Base-by-base conservation (phyloP, 2,113 vertebrate genomes). In the Nicator chloris region DNA sequence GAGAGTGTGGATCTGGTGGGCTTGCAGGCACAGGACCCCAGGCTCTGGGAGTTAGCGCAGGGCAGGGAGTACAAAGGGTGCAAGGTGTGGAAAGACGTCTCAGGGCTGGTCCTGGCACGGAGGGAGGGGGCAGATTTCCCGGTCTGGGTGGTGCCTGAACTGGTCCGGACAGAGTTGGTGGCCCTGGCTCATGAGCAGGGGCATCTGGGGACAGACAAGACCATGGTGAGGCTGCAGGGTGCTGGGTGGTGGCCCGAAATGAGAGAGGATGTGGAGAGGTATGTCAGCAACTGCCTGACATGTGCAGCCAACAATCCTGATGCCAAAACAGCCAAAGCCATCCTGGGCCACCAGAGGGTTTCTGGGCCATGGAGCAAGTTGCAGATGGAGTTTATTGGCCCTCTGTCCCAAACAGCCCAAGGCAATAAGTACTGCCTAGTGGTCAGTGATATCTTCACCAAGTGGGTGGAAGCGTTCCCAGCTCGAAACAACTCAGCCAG, bases 231-330 rank as follows among this genome's bases (percentile, higher is more conserved):
- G 93, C 54, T 97, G 70, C 96, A 97, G 73, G 89, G 83, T 0
- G 45, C 59, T 22, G 95, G 86, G 11, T 96, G 96, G 96, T 97
- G 96, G 96, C 96, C 96, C 0, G 93, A 97, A 70, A 96, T 97
- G 96, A 95, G 87, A 57, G 92, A 96, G 18, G 95, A 97, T 1
- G 96, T 97, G 49, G 96, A 97, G 57, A 95, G 93, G 70, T 97
- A 96, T 2, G 94, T 96, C 76, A 92, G 63, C 78, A 97, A 97
- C 63, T 97, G 96, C 66, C 82, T 97, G 77, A 96, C 42, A 0
- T 96, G 96, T 1, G 95, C 84, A 1, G 93, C 95, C 73, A 95
- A 91, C 81, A 96, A 61, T 57, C 70, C 93, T 0, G 87, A 96
- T 9, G 28, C 59, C 22, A 97, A 97, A 94, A 42, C 4, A 0